Percentiles rank a stretch among this genome's conserved stretches.
These are phyloP conservation scores for Catamblyrhynchus diadema DNA, from an alignment of 2,797 vertebrate genomes.

Conservation along the genomic window DNA sequence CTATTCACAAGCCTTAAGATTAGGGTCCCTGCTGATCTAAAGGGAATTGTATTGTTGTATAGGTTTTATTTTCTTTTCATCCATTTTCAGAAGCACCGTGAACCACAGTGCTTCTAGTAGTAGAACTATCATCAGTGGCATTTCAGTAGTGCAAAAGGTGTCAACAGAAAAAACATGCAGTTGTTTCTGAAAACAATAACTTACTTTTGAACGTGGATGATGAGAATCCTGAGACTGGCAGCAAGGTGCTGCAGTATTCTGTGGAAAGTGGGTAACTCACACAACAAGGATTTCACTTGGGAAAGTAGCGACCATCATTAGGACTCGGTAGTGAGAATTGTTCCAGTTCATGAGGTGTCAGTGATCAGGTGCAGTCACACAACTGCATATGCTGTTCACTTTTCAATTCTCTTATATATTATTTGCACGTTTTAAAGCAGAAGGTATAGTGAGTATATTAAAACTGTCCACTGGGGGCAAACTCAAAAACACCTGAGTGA, in stretches of 20 bases:
- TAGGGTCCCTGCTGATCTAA: neutral
- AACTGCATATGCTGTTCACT: neutral
- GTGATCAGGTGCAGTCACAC: neutral
- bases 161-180: neutral
- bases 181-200: neutral
- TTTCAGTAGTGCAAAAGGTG: neutral
- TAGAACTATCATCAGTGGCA: neutral
- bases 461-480: neutral
- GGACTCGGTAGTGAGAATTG: neutral
- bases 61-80: neutral
- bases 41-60: neutral
- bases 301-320: neutral
- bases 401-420: neutral
- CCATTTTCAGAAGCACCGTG: neutral
- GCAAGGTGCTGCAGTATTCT: neutral
- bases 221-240: neutral
- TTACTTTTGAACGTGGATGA: neutral
- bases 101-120: neutral
- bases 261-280: neutral
- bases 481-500: neutral
- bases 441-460: neutral
- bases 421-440: neutral
- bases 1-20: neutral
- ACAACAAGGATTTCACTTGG: neutral
- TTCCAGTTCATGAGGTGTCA: neutral